Evolutionary conservation across 2,888 invertebrate species (phyloP).

Genomic region (Drosophila suboccidentalis): DNA sequence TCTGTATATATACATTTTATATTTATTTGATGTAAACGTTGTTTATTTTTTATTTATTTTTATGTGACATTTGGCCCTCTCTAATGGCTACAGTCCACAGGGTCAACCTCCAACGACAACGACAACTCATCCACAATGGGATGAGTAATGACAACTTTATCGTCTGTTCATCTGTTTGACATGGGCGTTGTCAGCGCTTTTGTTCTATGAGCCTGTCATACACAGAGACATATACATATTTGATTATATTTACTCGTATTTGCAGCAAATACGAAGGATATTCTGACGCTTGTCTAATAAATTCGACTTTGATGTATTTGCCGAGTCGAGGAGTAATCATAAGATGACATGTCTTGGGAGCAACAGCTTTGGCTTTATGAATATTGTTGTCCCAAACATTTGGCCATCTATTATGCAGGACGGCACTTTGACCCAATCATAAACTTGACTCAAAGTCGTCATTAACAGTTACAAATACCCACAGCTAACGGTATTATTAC

Average conservation of each 20-base stretch:
- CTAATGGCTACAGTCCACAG: slow-evolving; percentile 14
- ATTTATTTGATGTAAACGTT: slow-evolving; percentile 16
- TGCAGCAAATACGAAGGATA: slow-evolving; percentile 43
- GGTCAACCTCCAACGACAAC: slow-evolving; percentile 25
- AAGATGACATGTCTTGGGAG: slow-evolving; percentile 36
- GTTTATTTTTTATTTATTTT: slow-evolving; percentile 26
- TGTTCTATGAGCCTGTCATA: slow-evolving; percentile 21
- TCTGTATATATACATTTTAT: slow-evolving; percentile 14
- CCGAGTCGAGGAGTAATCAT: slow-evolving; percentile 23
- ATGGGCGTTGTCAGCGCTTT: slow-evolving; percentile 34
- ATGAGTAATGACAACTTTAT: slow-evolving; percentile 69
- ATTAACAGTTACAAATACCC: slow-evolving; percentile 65
- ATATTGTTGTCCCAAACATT: slow-evolving; percentile 40
- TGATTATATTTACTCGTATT: slow-evolving; percentile 18
- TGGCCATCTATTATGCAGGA: slow-evolving; percentile 62
- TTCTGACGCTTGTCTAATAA: slow-evolving; percentile 56
- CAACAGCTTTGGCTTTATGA: slow-evolving; percentile 44
- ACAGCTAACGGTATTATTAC: slow-evolving; percentile 12
- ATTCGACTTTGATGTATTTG: slow-evolving; percentile 67
- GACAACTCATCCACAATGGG: slow-evolving; percentile 37
- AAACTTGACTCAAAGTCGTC: slow-evolving; percentile 61
- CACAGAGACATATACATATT: slow-evolving; percentile 22
- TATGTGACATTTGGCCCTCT: slow-evolving; percentile 21
- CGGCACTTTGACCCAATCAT: slow-evolving; percentile 41
- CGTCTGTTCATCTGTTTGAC: slow-evolving; percentile 38